Evolutionary conservation across 2,888 invertebrate species (phyloP), one percentile per base, ranked within the genome.

Genomic region (Pollenia labialis): DNA sequence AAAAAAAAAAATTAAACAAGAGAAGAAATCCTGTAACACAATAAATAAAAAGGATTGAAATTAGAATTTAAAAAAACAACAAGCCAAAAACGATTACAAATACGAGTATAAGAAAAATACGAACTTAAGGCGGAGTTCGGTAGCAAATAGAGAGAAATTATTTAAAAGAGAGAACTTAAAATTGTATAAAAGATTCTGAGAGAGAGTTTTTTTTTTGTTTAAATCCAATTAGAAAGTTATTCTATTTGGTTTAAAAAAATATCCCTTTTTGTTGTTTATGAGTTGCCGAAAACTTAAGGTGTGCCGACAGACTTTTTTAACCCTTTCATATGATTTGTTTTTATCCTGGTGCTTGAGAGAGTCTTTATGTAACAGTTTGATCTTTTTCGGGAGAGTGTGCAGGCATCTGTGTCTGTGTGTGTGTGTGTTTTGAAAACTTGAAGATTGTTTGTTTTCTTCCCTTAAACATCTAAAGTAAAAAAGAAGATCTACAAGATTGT

Each of bases 361-460:
- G 42, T 23, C 32, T 64, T 52, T 52, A 44, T 66, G 48, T 76
- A 32, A 16, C 42, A 71, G 56, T 16, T 18, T 23, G 60, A 81
- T 72, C 66, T 77, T 56, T 48, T 68, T 42, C 8, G 12, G 11
- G 52, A 52, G 16, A 40, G 60, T 23, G 18, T 32, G 54, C 12
- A n/a, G 10, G 40, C 12, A 16, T 32, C 14, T 50, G 60, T 42
- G 50, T n/a, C n/a, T 6, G 48, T 50, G 60, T 80, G 89, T 85
- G 48, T 88, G 66, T 87, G 86, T 18, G 79, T 69, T 71, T 87
- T 86, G 81, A 85, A 86, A 84, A 88, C 89, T 89, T 88, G 69
- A 89, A 89, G 88, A 88, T 88, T 87, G 85, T 89, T 12, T 11
- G 62, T 11, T 88, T 89, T 89, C 90, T 90, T 88, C 89, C 82